Conservation (phyloP, 2,888 invertebrate species). For the Rhogogaster chlorosoma region DNA sequence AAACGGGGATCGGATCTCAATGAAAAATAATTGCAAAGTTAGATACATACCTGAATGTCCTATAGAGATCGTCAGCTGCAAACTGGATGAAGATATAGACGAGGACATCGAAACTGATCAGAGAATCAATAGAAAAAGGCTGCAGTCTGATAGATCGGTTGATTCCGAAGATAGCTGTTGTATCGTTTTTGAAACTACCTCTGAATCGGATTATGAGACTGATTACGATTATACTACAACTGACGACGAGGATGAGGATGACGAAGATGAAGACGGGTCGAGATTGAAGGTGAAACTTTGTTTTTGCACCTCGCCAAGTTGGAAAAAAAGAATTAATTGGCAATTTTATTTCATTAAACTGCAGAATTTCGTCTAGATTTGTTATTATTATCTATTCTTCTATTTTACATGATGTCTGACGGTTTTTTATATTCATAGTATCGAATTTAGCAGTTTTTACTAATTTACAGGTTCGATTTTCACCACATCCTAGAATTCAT, state of each 20-base stretch:
- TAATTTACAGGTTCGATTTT: constrained; percentile 79
- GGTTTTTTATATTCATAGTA: not conserved
- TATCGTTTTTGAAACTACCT: constrained; percentile 67
- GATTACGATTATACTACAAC: constrained; percentile 45
- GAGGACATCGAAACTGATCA: constrained; percentile 15
- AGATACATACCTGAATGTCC: constrained; percentile 60
- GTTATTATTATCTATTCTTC: not conserved
- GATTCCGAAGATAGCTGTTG: constrained; percentile 71
- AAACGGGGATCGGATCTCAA: constrained; percentile 20
- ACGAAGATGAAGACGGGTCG: constrained; percentile 43
- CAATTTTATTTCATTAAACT: too few species aligned
- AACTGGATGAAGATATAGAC: constrained; percentile 39
- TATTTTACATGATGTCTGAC: not conserved
- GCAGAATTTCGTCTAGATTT: not conserved
- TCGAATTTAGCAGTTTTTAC: not conserved
- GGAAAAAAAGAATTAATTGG: not conserved
- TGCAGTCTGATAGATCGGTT: constrained; percentile 69
- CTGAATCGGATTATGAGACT: constrained; percentile 60
- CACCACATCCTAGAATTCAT: constrained; percentile 77
- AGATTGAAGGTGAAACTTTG: constrained; percentile 33
- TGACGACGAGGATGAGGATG: constrained; percentile 52
- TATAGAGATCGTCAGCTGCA: constrained; percentile 41
- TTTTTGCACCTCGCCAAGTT: not conserved
- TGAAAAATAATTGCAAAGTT: constrained; percentile 57
- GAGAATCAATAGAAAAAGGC: constrained; percentile 52